A percentile compares a stretch with the other conserved stretches of the same genome.
phyloP scores from a whole-genome alignment of 2,797 vertebrate species.

The Morus bassanus region DNA sequence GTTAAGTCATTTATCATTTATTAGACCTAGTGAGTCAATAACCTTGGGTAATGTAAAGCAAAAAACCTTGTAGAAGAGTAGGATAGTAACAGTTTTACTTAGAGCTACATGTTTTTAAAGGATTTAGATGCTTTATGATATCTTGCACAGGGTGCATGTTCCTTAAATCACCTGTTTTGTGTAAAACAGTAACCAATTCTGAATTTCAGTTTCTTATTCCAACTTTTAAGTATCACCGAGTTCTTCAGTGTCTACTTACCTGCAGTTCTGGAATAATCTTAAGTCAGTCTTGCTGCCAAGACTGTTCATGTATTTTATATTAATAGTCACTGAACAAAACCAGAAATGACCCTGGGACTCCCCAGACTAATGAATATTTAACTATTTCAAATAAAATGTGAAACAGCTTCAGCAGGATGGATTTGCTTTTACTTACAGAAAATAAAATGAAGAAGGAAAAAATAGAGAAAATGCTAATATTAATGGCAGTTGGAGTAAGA shows the following conservation, averaged over 20 bases:
- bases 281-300: not conserved
- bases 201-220: not conserved
- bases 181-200: not conserved
- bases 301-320: not conserved
- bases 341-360: not conserved
- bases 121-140: not conserved
- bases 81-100: not conserved
- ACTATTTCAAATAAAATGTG: slow-evolving; percentile 13
- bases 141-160: not conserved
- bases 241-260: not conserved
- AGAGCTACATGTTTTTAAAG: not conserved
- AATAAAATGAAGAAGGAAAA: not conserved
- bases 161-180: not conserved
- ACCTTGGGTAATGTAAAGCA: not conserved
- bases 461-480: not conserved
- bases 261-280: not conserved
- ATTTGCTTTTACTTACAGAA: not conserved
- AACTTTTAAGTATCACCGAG: not conserved
- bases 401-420: not conserved
- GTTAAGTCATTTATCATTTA: not conserved
- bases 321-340: not conserved
- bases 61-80: not conserved
- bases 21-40: not conserved
- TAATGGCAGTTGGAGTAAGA: not conserved
- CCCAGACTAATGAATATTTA: slow-evolving; percentile 1